These are phyloP conservation scores for Penaeus vannamei DNA, from an alignment of 1,140 invertebrate species.

Conservation along the genomic window DNA sequence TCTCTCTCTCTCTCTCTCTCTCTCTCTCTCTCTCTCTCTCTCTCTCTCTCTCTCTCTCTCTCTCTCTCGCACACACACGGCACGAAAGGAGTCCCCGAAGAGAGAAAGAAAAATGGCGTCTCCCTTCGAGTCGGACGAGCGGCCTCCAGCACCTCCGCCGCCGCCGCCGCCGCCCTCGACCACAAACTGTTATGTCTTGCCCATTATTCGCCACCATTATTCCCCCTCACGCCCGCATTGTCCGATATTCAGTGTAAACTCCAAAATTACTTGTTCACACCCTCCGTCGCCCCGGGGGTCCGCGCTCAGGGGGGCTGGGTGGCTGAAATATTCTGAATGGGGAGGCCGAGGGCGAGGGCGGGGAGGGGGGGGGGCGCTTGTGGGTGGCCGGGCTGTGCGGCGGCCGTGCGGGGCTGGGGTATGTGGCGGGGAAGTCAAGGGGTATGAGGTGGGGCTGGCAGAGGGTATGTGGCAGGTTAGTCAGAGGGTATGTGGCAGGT, in stretches of 20 bases:
- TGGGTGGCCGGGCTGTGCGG: neutral
- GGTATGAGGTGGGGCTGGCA: too few species aligned
- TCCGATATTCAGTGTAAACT: constrained; percentile 32
- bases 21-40: too few species aligned
- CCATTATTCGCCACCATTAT: neutral
- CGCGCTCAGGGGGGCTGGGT: neutral
- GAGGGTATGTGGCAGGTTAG: too few species aligned
- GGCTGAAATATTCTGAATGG: constrained; percentile 17
- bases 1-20: too few species aligned
- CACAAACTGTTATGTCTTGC: neutral
- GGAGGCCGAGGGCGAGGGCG: neutral
- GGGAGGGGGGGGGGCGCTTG: neutral
- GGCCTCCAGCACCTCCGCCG: neutral
- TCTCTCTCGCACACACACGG: too few species aligned
- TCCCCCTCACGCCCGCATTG: constrained; percentile 35
- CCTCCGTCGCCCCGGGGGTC: neutral
- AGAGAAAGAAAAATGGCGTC: too few species aligned
- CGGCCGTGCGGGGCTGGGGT: neutral
- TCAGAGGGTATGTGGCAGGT: too few species aligned
- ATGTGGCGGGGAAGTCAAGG: too few species aligned
- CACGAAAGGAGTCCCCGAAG: too few species aligned
- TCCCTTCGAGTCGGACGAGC: neutral
- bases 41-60: too few species aligned
- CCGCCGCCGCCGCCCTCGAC: neutral
- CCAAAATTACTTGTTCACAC: constrained; percentile 42